Evolutionary conservation across 1,140 invertebrate genomes (phyloP), one percentile per base, ranked within the genome.

Genomic region (Pogonomyrmex californicus): DNA sequence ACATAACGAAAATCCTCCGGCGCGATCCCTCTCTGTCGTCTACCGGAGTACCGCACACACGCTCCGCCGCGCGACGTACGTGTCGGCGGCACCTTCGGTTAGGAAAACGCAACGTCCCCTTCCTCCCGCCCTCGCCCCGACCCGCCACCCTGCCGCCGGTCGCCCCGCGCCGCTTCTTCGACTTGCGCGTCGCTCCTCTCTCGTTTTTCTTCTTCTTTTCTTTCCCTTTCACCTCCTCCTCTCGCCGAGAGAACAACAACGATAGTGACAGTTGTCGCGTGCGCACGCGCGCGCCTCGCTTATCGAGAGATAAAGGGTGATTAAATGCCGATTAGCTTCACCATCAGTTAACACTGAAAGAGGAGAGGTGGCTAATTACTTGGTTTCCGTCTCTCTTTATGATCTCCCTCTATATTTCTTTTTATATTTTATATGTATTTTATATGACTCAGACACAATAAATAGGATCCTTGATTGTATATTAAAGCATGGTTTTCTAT

Each of bases 1-100:
- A 90, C 83, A 92, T 92, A 89, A 92, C 70, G 68, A 91, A 92
- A 81, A 82, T 87, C 58, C 83, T 86, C 66, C 47, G 86, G 90
- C 68, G 79, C 54, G 36, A 30, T 65, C 81, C 62, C 83, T 86
- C 62, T 81, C 58, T 87, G 77, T 58, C 68, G 90, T 88, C n/a
- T 63, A 23, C 33, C 85, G 85, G 85, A 89, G 86, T 85, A 83
- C 90, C 85, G 89, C 87, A 86, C 91, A 82, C 89, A 88, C 87
- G 87, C 75, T 12, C 12, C 23, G n/a, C 17, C 23, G 9, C 30
- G 7, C 56, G 7, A 47, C 41, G 9, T 41, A n/a, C 75, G 44
- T 7, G n/a, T 14, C 77, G 44, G n/a, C 86, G 91, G 88, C 88
- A 93, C 91, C 68, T 91, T 90, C 85, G 85, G 65, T 23, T 38